Evolutionary conservation across 2,797 vertebrate species (phyloP).

Genomic region (Mionectes olivaceus): DNA sequence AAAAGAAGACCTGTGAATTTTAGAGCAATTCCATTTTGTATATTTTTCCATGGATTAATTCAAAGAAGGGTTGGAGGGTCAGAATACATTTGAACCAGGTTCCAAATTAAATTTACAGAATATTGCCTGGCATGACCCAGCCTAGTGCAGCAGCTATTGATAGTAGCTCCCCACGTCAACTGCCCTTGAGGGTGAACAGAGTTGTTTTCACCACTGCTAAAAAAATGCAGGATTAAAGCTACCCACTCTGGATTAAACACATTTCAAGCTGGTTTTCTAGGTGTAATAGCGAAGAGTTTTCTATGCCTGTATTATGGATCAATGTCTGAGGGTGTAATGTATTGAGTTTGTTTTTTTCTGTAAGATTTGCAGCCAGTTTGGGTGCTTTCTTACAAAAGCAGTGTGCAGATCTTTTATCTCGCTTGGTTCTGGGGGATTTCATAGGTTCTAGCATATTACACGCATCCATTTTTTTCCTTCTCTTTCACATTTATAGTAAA

Average conservation of each 20-base stretch:
- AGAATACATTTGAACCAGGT: not conserved
- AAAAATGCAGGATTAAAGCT: not conserved
- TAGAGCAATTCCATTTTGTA: not conserved
- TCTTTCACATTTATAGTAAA: not conserved
- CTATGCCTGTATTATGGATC: not conserved
- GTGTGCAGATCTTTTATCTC: not conserved
- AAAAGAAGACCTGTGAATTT: not conserved
- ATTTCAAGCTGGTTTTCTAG: not conserved
- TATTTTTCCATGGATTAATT: not conserved
- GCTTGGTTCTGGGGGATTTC: not conserved
- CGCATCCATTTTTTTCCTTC: not conserved
- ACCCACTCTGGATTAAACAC: not conserved
- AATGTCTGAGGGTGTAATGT: fast-evolving
- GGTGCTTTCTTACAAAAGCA: not conserved
- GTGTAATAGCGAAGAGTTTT: not conserved
- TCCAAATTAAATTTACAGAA: not conserved
- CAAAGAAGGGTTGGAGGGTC: not conserved
- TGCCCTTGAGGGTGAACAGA: not conserved
- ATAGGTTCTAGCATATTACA: not conserved
- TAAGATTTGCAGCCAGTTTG: not conserved
- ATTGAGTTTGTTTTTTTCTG: not conserved
- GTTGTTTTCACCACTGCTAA: not conserved
- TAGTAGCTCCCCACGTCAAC: not conserved
- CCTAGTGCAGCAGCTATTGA: not conserved
- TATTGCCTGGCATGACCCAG: fast-evolving